These are phyloP conservation scores for Todiramphus saurophagus DNA, from an alignment of 2,113 vertebrate species.

Conservation along the genomic window DNA sequence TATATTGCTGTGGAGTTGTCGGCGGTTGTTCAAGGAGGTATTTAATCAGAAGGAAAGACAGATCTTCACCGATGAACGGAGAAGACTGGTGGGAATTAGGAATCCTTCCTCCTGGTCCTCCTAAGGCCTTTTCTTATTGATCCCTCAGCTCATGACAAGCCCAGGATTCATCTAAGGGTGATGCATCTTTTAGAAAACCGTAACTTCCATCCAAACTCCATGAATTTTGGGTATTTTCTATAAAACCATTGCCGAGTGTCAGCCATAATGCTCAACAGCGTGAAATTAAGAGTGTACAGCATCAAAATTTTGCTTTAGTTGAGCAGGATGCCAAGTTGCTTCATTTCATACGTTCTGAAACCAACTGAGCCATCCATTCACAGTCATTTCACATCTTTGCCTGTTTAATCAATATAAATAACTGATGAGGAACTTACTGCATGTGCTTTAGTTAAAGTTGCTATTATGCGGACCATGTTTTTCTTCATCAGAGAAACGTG, in stretches of 20 bases:
- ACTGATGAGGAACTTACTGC: neutral
- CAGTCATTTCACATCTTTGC: neutral
- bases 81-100: neutral
- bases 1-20: fast-evolving
- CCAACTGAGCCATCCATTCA: neutral
- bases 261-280: neutral
- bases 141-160: neutral
- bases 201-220: neutral
- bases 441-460: neutral
- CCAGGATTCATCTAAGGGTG: neutral
- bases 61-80: fast-evolving
- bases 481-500: neutral
- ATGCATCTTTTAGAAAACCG: neutral
- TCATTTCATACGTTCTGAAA: neutral
- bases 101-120: neutral
- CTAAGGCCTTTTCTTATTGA: neutral
- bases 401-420: neutral
- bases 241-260: neutral
- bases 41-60: neutral
- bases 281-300: fast-evolving
- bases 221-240: neutral
- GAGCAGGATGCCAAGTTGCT: neutral
- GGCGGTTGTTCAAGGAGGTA: neutral
- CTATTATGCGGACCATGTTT: neutral
- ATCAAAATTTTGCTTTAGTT: neutral